Percentiles rank a stretch among this genome's conserved stretches.
Evolutionary conservation across 2,888 invertebrate genomes (phyloP).

Genomic region (Drosophila sordidula): DNA sequence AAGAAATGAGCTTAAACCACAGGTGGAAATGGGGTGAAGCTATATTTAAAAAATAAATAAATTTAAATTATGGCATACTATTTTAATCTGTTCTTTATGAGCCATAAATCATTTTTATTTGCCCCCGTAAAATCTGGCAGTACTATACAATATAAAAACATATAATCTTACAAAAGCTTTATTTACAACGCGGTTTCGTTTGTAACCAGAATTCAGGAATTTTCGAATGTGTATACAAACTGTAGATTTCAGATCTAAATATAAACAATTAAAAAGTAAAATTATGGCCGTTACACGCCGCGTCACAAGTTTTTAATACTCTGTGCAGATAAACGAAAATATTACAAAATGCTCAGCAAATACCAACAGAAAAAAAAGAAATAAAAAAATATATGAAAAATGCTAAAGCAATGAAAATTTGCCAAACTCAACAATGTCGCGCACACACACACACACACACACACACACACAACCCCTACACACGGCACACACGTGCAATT

Average conservation of each 20-base stretch:
- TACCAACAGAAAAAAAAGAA: conserved; percentile 35
- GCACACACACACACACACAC: conserved; percentile 30
- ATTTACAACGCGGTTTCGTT: no score
- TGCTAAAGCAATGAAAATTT: conserved; percentile 42
- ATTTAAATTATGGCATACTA: not conserved
- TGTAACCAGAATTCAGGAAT: no score
- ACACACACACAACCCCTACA: conserved; percentile 7
- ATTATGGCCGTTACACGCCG: conserved; percentile 2
- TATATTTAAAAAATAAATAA: no score
- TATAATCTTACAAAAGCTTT: not conserved
- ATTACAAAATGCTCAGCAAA: conserved; percentile 49
- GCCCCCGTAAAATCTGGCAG: no score
- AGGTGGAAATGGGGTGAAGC: no score
- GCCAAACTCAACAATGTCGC: conserved; percentile 63
- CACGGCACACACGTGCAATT: conserved; percentile 60
- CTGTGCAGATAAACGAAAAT: conserved; percentile 33
- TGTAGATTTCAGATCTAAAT: not conserved
- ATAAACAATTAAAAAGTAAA: conserved; percentile 15
- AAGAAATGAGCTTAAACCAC: no score
- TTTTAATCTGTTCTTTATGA: not conserved
- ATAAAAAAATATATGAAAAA: conserved; percentile 29
- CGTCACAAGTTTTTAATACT: conserved; percentile 12
- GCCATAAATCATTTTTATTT: no score
- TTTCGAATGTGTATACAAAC: no score
- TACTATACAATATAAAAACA: no score